Conservation (phyloP, 2,113 vertebrate species). For the Microtus oregoni region DNA sequence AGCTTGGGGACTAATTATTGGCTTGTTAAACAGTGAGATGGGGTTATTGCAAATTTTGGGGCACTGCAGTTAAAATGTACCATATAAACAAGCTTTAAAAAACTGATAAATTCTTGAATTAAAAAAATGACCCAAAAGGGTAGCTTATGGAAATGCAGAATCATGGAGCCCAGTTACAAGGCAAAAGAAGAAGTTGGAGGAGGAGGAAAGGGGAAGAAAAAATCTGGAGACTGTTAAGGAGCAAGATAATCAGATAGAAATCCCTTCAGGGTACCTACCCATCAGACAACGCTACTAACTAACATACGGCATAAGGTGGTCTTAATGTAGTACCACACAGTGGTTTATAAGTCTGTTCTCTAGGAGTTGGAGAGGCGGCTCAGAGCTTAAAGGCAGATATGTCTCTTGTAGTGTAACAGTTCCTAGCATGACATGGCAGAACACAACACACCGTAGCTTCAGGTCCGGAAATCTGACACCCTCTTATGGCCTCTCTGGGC, state of each 20-base stretch:
- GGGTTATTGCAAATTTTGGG: slow-evolving; percentile 41
- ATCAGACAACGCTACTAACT: background rate
- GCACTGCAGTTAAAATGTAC: background rate
- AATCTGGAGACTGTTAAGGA: background rate
- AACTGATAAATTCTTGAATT: slow-evolving; percentile 56
- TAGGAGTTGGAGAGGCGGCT: background rate
- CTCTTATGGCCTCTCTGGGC: background rate
- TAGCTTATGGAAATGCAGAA: slow-evolving; percentile 30
- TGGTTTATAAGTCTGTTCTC: background rate
- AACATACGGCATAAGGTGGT: background rate
- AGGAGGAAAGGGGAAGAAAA: background rate
- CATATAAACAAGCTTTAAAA: slow-evolving; percentile 53
- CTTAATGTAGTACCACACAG: background rate
- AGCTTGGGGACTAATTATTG: slow-evolving; percentile 28
- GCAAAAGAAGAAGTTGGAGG: background rate
- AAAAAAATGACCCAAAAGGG: slow-evolving; percentile 15
- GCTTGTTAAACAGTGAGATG: slow-evolving; percentile 60
- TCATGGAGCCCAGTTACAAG: background rate
- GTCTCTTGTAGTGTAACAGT: background rate
- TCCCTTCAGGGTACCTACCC: background rate
- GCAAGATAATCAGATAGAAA: slow-evolving; percentile 14
- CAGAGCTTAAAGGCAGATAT: background rate
- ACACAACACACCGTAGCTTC: background rate
- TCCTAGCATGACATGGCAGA: background rate
- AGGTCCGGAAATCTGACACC: background rate